Evolutionary conservation across 2,888 invertebrate genomes (phyloP).

Genomic region (Teleiodes luculella): DNA sequence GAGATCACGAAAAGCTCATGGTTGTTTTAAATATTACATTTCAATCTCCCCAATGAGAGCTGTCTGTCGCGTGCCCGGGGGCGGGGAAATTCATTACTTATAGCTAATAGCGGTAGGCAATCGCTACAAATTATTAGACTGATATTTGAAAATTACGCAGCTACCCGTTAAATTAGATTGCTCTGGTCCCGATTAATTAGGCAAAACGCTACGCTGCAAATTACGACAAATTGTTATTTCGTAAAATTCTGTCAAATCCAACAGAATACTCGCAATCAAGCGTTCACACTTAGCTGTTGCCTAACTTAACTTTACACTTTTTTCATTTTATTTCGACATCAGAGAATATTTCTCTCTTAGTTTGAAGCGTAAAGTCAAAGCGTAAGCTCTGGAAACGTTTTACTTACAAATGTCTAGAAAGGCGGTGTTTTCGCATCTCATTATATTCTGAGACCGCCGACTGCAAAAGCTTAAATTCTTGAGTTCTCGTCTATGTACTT

Average conservation of each 20-base stretch:
- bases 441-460: conserved; percentile 42
- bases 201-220: conserved; percentile 37
- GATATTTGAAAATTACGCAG: conserved; percentile 14
- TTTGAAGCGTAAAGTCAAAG: conserved; percentile 23
- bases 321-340: neutral
- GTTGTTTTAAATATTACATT: neutral
- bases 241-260: conserved; percentile 2
- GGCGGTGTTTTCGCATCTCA: conserved; percentile 51
- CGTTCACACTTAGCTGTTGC: neutral
- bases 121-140: conserved; percentile 8
- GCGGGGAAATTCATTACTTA: neutral
- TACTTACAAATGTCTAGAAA: conserved; percentile 41
- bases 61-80: neutral
- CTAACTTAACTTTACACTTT: neutral
- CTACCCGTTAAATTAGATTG: conserved; percentile 16
- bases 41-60: neutral
- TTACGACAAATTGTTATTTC: conserved; percentile 45
- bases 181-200: conserved; percentile 28
- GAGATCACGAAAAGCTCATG: too few species aligned
- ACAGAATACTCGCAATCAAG: conserved; percentile 34
- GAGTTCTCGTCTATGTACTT: conserved; percentile 53
- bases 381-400: conserved; percentile 32
- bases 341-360: conserved; percentile 13
- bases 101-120: neutral
- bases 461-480: conserved; percentile 47